Percentiles rank a stretch among this genome's conserved stretches.
Evolutionary conservation across 2,888 invertebrate genomes (phyloP).

Genomic region (Ennomos fuscantarius): DNA sequence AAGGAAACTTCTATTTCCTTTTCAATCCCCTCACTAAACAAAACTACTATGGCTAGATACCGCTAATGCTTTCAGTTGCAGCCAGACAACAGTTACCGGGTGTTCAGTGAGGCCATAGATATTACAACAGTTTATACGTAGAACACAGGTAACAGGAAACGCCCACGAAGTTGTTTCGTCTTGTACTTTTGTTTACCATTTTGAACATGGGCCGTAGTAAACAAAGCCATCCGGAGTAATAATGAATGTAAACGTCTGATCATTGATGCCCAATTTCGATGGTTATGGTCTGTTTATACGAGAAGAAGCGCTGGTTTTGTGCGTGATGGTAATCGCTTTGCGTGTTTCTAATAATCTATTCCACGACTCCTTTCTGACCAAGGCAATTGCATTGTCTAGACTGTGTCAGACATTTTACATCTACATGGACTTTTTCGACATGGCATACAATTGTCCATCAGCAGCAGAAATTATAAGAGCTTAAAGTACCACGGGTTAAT

Average conservation of each 20-base stretch:
- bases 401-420: too few species aligned
- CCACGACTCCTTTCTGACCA: too few species aligned
- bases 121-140: constrained; percentile 10
- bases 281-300: too few species aligned
- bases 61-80: constrained; percentile 22
- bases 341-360: too few species aligned
- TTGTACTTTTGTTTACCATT: constrained; percentile 34
- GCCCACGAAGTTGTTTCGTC: constrained; percentile 39
- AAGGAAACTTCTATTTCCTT: too few species aligned
- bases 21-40: not conserved
- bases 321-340: constrained; percentile 10
- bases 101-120: constrained; percentile 10
- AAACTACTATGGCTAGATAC: constrained; percentile 3
- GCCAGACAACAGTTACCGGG: constrained; percentile 6
- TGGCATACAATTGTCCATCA: too few species aligned
- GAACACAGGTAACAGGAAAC: constrained; percentile 49
- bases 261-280: too few species aligned
- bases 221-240: constrained; percentile 34
- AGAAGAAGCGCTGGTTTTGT: too few species aligned
- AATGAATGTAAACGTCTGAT: constrained; percentile 19
- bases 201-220: constrained; percentile 39
- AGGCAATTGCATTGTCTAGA: too few species aligned
- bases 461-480: too few species aligned
- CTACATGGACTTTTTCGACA: too few species aligned
- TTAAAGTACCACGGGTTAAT: too few species aligned